These are phyloP conservation scores for Paracyclopina nana DNA, from an alignment of 1,140 invertebrate species.

Conservation along the genomic window DNA sequence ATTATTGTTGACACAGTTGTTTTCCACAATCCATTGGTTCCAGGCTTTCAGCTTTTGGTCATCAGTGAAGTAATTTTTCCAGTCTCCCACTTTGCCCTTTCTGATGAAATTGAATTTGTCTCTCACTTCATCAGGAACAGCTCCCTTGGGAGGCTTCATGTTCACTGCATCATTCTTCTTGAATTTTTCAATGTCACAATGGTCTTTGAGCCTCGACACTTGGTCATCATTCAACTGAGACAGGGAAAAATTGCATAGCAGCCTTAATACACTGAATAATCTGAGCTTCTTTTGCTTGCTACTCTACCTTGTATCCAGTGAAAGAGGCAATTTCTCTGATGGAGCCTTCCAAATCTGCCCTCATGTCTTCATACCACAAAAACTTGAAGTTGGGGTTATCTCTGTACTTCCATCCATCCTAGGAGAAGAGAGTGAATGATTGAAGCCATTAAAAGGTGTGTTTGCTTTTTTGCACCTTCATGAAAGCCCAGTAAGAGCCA, in stretches of 20 bases:
- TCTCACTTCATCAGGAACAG: neutral
- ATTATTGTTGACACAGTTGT: no score
- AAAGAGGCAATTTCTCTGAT: neutral
- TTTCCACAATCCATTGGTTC: neutral
- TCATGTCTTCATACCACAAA: neutral
- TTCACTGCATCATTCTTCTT: neutral
- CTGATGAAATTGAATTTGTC: conserved; percentile 3
- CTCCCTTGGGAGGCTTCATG: conserved; percentile 2
- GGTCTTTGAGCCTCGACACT: neutral
- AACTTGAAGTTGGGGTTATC: neutral
- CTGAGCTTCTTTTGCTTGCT: no score
- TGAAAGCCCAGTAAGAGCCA: neutral
- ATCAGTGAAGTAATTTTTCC: neutral
- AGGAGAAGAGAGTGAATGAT: no score
- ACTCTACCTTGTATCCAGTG: no score
- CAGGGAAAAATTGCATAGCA: no score
- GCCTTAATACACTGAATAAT: no score
- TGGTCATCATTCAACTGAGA: neutral
- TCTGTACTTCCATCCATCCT: neutral
- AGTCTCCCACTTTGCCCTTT: neutral
- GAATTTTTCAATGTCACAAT: neutral
- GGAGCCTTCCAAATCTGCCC: neutral
- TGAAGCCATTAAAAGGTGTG: neutral
- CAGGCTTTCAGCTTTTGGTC: neutral
- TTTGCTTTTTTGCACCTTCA: neutral